Base-by-base conservation (phyloP, 2,113 vertebrate species). In the Pleuronectes platessa region DNA sequence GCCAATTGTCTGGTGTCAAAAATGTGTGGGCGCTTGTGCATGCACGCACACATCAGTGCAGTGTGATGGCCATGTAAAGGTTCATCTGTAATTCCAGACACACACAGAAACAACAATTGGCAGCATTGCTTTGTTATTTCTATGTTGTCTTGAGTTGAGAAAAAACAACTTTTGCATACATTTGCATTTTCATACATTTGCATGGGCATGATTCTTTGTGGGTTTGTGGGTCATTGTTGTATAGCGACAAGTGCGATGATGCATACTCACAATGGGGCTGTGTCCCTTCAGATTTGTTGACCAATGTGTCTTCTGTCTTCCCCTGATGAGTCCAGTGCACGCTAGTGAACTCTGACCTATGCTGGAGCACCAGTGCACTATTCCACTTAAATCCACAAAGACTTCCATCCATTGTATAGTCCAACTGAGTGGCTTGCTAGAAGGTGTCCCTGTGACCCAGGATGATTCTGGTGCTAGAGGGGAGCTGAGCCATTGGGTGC, bases 221-320 rank as follows among this genome's bases (percentile, higher is more conserved):
- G 40, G 40, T 73, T 70, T 84, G 5, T 65, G 61, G 37, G 56
- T 71, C 58, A 69, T 12, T 49, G 31, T 61, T 75, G 24, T 76
- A 67, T 58, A 24, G 62, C 23, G 37, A 53, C 23, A 65, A 27
- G 13, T 56, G 59, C 76, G 63, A 18, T 35, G 23, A 35, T 68
- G 61, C 62, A 89, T 92, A 94, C 93, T 94, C 76, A 95, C 94
- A 93, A 90, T 80, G 76, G 86, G 62, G 84, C 88, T 83, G 88
- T 67, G 82, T 91, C 80, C 89, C 86, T 82, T 88, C 68, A 76
- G 88, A 76, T 63, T 83, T 82, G 55, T 83, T 26, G 67, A 87
- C 87, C 83, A 79, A 79, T 11, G 66, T 61, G 51, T 89, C 79
- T 74, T 88, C 78, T 77, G 77, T 86, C 73, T 90, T 88, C 75